Evolutionary conservation across 2,113 vertebrate species (phyloP).

Genomic region (Ageneiosus marmoratus): DNA sequence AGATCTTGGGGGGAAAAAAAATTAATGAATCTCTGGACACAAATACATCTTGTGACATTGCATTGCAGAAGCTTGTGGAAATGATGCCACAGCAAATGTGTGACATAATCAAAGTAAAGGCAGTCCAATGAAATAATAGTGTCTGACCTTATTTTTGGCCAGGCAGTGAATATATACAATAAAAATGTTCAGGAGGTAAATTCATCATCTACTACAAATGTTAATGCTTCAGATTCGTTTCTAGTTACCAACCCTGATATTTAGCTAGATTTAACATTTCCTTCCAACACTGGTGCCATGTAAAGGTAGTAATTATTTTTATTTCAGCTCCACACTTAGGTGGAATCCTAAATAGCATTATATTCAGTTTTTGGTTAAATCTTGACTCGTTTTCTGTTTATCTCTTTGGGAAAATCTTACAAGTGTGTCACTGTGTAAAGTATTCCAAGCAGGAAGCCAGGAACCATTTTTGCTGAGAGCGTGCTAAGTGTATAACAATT

Average conservation of each 20-base stretch:
- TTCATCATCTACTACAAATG: no score
- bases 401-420: not conserved
- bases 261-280: not conserved
- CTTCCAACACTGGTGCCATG: not conserved
- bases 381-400: not conserved
- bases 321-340: not conserved
- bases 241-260: not conserved
- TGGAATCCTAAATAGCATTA: not conserved
- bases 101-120: no score
- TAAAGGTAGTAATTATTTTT: not conserved
- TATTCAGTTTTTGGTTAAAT: no score
- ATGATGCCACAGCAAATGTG: no score
- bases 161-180: no score
- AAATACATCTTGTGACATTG: no score
- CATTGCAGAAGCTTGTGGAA: no score
- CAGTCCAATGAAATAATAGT: no score
- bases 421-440: not conserved
- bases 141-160: no score
- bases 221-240: not conserved
- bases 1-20: no score
- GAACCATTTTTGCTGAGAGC: not conserved
- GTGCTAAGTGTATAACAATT: not conserved
- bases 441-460: not conserved
- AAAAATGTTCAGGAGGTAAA: no score
- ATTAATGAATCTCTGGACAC: no score